A percentile compares a stretch with the other conserved stretches of the same genome.
Conservation (phyloP, 1,140 invertebrate genomes). For the Camponotus floridanus region DNA sequence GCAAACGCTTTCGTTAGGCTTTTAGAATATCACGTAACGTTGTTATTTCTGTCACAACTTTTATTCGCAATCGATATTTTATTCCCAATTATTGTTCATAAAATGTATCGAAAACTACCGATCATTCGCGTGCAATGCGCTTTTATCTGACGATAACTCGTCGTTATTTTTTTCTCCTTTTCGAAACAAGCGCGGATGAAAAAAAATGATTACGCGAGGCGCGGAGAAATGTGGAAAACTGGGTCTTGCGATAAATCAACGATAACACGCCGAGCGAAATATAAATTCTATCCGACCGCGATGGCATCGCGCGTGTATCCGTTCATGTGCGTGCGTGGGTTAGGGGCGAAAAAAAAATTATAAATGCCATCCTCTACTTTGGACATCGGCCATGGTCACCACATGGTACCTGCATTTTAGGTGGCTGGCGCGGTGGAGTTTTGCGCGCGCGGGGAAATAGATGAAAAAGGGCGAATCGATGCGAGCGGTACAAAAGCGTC, state of each 20-base stretch:
- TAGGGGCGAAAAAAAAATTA: conserved; percentile 43
- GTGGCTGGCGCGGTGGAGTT: conserved; percentile 16
- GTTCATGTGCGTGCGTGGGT: background rate
- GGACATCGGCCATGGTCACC: conserved; percentile 54
- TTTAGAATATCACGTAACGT: background rate
- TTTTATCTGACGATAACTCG: conserved; percentile 36
- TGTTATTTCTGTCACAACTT: background rate
- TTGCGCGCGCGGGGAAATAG: conserved; percentile 40
- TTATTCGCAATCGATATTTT: background rate
- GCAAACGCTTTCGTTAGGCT: background rate
- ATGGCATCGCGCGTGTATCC: conserved; percentile 17
- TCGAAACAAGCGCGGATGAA: conserved; percentile 7
- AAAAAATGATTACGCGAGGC: conserved; percentile 32
- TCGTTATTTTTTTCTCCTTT: conserved; percentile 34
- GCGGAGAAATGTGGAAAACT: conserved; percentile 43
- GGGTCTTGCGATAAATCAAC: conserved; percentile 64
- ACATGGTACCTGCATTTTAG: conserved; percentile 51
- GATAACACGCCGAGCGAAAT: conserved; percentile 52
- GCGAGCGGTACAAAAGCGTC: conserved; percentile 50
- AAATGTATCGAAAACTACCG: conserved; percentile 32
- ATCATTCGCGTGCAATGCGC: conserved; percentile 28
- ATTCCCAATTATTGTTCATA: conserved; percentile 44
- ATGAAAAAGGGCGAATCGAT: conserved; percentile 57
- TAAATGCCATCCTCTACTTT: conserved; percentile 54
- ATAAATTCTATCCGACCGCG: conserved; percentile 60